Evolutionary conservation across 2,797 vertebrate genomes (phyloP).

Genomic region (Xiphophorus birchmanni): DNA sequence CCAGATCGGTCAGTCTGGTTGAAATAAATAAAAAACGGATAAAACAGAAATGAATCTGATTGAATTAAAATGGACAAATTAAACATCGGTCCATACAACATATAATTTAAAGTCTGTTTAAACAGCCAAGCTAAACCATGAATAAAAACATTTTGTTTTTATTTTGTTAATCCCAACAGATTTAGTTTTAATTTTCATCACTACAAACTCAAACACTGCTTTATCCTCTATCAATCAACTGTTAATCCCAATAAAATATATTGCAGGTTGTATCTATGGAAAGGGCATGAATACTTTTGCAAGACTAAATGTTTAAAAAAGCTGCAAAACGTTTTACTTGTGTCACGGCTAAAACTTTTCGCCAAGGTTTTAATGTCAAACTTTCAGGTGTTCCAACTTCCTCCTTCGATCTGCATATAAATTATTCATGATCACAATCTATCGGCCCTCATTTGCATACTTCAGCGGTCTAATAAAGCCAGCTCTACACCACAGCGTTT

Average conservation of each 20-base stretch:
- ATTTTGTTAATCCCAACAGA: background rate
- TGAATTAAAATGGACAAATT: background rate
- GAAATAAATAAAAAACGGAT: background rate
- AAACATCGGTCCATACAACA: background rate
- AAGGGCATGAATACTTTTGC: background rate
- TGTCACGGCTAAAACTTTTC: background rate
- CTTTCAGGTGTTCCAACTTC: slow-evolving; percentile 3
- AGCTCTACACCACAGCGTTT: background rate
- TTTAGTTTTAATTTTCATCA: background rate
- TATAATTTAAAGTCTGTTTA: background rate
- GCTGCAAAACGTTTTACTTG: background rate
- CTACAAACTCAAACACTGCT: background rate
- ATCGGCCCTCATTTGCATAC: slow-evolving; percentile 41
- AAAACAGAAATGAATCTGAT: background rate
- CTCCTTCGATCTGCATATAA: slow-evolving; percentile 34
- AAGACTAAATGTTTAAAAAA: background rate
- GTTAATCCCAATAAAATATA: background rate
- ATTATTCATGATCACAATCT: slow-evolving; percentile 48
- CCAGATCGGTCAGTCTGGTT: background rate
- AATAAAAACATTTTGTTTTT: background rate
- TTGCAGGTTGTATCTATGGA: background rate
- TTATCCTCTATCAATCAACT: background rate
- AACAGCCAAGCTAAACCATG: background rate
- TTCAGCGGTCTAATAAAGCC: slow-evolving; percentile 18
- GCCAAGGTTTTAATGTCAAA: background rate